Evolutionary conservation across 2,113 vertebrate species (phyloP), one percentile per base, ranked within the genome.

Genomic region (Nesoenas mayeri): DNA sequence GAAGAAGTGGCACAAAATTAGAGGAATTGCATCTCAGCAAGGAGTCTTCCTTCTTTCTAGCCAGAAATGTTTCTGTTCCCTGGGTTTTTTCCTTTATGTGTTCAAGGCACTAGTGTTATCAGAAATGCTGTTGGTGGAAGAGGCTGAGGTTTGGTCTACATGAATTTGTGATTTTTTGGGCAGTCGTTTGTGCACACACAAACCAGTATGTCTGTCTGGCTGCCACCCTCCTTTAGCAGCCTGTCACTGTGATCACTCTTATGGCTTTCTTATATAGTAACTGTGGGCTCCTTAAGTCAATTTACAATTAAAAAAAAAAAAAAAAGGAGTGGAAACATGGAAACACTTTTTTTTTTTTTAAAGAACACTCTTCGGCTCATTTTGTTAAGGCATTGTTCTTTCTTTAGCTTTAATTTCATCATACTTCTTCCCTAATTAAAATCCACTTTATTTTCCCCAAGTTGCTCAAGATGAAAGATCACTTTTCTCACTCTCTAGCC

Each of bases 361-460:
- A 44, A 64, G 36, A 95, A 38, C 32, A 22, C 2, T 65, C 42
- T 93, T 90, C 42, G 82, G 15, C 54, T 91, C 31, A 54, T 70
- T 88, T 95, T 65, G 15, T 77, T 54, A 91, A 60, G 53, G 50
- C 60, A 57, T 94, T 94, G 69, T 94, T 95, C 61, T 70, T 92
- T 19, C 38, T 64, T 83, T 89, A 81, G 34, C 51, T 72, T 86
- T 89, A 71, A 90, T 95, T 97, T 93, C 84, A 65, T 86, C 58
- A 32, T 78, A 84, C 50, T 93, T 94, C 74, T 94, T 85, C 87
- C 58, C 84, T 96, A 93, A 95, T 93, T 96, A 96, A 96, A 96
- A 97, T 93, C 53, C 81, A 94, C 83, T 89, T 97, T 95, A 79
- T 93, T 93, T 96, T 62, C 31, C 83, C 75, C 72, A 87, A 80